These are phyloP conservation scores for Etheostoma spectabile DNA, from an alignment of 2,113 vertebrate species.

Conservation along the genomic window DNA sequence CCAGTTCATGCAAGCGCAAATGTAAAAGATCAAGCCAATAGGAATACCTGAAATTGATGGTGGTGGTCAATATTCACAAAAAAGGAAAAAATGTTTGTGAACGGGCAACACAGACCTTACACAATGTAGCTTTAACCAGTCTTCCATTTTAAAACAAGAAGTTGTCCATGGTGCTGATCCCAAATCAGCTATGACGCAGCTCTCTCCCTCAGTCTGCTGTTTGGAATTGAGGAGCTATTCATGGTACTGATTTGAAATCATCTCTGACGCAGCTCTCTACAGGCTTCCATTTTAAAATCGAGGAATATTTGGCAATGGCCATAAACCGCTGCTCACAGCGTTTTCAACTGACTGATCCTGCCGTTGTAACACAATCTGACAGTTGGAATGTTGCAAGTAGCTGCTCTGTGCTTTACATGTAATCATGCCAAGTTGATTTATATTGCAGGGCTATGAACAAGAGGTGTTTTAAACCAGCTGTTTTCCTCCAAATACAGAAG, in stretches of 20 bases:
- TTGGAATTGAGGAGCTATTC: not conserved
- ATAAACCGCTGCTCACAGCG: constrained; percentile 16
- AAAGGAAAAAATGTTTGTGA: no score
- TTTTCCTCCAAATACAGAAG: not conserved
- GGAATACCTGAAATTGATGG: no score
- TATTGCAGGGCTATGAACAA: not conserved
- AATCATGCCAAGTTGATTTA: constrained; percentile 37
- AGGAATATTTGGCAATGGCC: constrained; percentile 9
- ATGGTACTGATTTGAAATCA: constrained; percentile 22
- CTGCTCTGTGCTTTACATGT: constrained; percentile 19
- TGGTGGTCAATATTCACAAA: no score
- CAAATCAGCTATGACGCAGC: constrained; percentile 4
- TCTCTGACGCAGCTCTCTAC: not conserved
- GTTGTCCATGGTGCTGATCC: constrained; percentile 19
- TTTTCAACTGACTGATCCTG: constrained; percentile 5
- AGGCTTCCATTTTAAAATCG: not conserved
- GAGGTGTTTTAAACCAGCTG: constrained; percentile 16
- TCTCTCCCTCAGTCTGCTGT: not conserved
- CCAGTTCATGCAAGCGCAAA: no score
- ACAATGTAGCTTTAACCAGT: no score
- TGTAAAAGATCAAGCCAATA: no score
- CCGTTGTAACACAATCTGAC: constrained; percentile 21
- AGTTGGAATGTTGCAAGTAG: constrained; percentile 12
- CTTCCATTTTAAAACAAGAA: not conserved
- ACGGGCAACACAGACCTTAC: no score